phyloP scores from a whole-genome alignment of 2,797 vertebrate species.

The Crocidura indochinensis region DNA sequence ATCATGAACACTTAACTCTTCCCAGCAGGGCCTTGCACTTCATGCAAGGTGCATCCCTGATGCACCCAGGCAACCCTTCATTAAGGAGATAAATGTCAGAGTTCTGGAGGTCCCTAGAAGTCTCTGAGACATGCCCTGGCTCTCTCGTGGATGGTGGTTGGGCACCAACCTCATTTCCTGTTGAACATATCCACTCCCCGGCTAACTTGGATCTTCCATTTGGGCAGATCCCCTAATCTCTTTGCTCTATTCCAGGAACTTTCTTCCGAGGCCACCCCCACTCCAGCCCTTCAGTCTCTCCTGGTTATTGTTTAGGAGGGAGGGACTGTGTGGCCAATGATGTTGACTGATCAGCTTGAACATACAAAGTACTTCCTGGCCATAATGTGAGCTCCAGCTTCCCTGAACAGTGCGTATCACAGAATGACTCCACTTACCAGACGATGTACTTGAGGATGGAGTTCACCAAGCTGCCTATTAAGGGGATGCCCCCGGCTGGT shows the following conservation, averaged over 20 bases:
- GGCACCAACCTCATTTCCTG: neutral
- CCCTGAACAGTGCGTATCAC: neutral
- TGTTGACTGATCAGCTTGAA: neutral
- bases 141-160: neutral
- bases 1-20: neutral
- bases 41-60: no score
- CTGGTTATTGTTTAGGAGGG: neutral
- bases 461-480: constrained; percentile 7
- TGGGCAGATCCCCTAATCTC: neutral
- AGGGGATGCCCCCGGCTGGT: accelerated
- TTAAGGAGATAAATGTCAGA: constrained; percentile 1
- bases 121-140: neutral
- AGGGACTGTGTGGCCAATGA: neutral
- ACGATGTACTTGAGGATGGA: neutral
- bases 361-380: neutral
- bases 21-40: neutral
- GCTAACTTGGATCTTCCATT: no score
- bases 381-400: neutral
- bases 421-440: constrained; percentile 65
- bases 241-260: neutral
- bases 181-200: neutral
- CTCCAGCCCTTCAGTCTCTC: neutral
- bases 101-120: neutral
- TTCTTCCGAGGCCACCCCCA: neutral
- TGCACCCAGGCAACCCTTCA: neutral